Evolutionary conservation across 2,113 vertebrate genomes (phyloP).

Genomic region (Athene cunicularia): DNA sequence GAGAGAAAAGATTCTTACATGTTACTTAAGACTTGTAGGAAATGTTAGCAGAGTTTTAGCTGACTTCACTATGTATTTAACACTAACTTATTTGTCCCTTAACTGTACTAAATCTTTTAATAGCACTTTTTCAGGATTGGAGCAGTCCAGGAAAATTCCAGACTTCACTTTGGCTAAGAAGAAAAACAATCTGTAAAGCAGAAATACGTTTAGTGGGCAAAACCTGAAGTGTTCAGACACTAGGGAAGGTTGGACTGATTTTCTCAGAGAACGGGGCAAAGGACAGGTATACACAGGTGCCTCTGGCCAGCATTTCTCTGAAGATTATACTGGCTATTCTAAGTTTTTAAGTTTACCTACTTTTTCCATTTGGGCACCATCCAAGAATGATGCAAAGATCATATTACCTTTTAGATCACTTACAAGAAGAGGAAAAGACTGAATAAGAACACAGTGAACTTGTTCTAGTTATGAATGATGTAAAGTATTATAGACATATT

Average conservation of each 20-base stretch:
- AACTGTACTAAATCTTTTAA: conserved; percentile 49
- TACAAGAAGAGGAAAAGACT: not conserved
- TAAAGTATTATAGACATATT: not conserved
- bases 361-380: not conserved
- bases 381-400: not conserved
- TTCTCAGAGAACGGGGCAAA: conserved; percentile 16
- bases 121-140: conserved; percentile 55
- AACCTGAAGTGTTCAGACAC: not conserved
- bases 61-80: not conserved
- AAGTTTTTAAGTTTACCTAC: not conserved
- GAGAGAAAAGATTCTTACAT: not conserved
- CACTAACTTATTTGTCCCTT: not conserved
- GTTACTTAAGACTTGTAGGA: not conserved
- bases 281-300: not conserved
- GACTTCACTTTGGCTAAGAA: conserved; percentile 38
- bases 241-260: not conserved
- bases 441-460: not conserved
- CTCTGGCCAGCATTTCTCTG: not conserved
- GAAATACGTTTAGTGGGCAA: conserved; percentile 36
- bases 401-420: not conserved
- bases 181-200: conserved; percentile 54
- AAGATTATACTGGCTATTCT: not conserved
- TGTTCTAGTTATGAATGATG: not conserved
- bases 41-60: not conserved
- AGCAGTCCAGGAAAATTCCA: conserved; percentile 66